Evolutionary conservation across 2,113 vertebrate species (phyloP).

Genomic region (Chamaetylas fuelleborni): DNA sequence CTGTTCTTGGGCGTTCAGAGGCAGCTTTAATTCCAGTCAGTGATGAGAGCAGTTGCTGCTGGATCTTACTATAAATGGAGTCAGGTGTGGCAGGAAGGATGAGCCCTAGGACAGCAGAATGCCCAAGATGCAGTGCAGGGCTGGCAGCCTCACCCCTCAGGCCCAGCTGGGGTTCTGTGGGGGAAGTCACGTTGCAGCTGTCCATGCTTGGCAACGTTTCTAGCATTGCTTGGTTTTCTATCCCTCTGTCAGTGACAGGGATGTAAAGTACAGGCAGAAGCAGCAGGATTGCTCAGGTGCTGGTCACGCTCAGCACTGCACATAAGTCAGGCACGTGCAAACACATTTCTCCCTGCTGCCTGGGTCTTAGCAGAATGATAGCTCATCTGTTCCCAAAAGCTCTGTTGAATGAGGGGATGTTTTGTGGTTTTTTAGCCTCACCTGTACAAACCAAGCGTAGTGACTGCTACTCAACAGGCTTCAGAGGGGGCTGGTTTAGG

Average conservation of each 20-base stretch:
- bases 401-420: neutral
- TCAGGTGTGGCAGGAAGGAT: neutral
- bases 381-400: neutral
- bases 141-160: accelerated
- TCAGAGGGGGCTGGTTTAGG: neutral
- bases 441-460: accelerated
- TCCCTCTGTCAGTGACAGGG: neutral
- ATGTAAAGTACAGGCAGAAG: neutral
- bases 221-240: accelerated
- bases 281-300: neutral
- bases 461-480: neutral
- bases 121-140: accelerated
- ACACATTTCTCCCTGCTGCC: neutral
- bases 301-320: neutral
- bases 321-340: accelerated
- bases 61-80: neutral
- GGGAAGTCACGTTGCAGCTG: accelerated
- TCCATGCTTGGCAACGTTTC: too few species aligned
- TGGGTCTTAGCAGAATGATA: neutral
- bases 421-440: neutral
- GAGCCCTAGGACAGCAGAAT: accelerated
- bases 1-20: neutral
- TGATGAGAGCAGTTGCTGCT: neutral
- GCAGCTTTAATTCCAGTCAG: neutral
- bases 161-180: accelerated